These are phyloP conservation scores for Eupeodes latifasciatus DNA, from an alignment of 2,888 invertebrate genomes.

Conservation along the genomic window DNA sequence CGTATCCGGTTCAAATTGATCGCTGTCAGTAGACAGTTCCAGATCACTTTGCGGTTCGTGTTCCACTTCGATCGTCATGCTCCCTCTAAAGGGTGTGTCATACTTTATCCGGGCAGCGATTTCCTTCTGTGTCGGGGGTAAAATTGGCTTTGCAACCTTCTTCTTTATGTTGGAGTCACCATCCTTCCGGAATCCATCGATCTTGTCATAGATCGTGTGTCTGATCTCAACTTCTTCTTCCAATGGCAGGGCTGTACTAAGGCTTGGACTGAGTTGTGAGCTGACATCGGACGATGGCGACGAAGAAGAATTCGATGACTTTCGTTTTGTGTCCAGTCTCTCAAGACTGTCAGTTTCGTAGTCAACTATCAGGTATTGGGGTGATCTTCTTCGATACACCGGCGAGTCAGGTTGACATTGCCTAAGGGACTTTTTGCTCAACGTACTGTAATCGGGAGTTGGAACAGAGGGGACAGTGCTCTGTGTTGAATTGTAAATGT, in stretches of 20 bases:
- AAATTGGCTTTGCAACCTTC: slow-evolving; percentile 77
- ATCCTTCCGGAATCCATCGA: slow-evolving; percentile 83
- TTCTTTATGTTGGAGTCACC: slow-evolving; percentile 81
- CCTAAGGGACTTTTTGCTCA: slow-evolving; percentile 82
- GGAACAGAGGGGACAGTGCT: slow-evolving; percentile 83
- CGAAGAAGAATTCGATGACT: slow-evolving; percentile 84
- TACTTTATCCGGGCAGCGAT: slow-evolving; percentile 85
- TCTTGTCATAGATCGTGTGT: slow-evolving; percentile 88
- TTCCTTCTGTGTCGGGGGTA: slow-evolving; percentile 78
- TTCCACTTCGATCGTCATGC: slow-evolving; percentile 92
- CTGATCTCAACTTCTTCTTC: slow-evolving; percentile 92
- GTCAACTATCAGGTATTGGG: slow-evolving; percentile 85
- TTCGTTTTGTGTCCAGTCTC: slow-evolving; percentile 85
- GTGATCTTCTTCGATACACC: slow-evolving; percentile 82
- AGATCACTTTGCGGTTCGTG: slow-evolving; percentile 92
- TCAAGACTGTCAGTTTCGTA: slow-evolving; percentile 91
- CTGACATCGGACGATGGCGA: slow-evolving; percentile 86
- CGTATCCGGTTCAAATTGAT: slow-evolving; percentile 94
- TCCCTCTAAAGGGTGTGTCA: slow-evolving; percentile 88
- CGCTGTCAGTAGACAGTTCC: slow-evolving; percentile 87
- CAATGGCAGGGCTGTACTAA: slow-evolving; percentile 90
- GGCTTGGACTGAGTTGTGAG: slow-evolving; percentile 89
- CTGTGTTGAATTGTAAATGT: slow-evolving; percentile 82
- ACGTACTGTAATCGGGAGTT: slow-evolving; percentile 84
- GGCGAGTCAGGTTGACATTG: slow-evolving; percentile 84